Conservation (phyloP, 1,140 invertebrate genomes). For the Drosophila triauraria region DNA sequence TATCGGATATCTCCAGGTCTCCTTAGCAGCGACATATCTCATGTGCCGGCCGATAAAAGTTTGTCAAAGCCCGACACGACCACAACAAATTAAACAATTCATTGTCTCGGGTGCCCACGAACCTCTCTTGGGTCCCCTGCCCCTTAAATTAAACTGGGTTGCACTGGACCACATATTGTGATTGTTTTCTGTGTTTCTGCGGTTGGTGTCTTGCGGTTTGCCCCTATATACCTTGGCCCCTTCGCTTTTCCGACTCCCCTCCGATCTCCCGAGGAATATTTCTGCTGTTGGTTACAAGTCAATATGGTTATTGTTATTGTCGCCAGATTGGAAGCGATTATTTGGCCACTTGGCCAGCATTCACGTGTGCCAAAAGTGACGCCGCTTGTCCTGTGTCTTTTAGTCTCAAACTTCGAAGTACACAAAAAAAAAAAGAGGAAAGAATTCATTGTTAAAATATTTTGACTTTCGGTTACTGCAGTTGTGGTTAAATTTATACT, state of each 20-base stretch:
- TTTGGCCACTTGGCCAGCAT: conserved; percentile 70
- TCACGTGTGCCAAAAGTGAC: conserved; percentile 57
- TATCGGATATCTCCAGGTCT: conserved; percentile 1
- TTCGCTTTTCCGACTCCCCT: conserved; percentile 25
- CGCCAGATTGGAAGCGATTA: conserved; percentile 72
- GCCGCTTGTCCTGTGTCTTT: conserved; percentile 24
- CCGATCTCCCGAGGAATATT: conserved; percentile 51
- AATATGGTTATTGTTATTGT: conserved; percentile 79
- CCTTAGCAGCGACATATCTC: conserved; percentile 5
- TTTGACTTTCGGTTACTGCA: too few relatives aligned
- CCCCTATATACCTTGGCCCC: conserved; percentile 14
- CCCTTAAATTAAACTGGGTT: conserved; percentile 52
- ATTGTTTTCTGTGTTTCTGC: conserved; percentile 45
- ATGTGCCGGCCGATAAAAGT: conserved; percentile 30
- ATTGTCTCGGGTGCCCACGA: conserved; percentile 47
- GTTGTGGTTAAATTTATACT: too few relatives aligned
- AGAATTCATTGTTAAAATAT: too few relatives aligned
- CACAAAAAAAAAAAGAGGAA: background rate
- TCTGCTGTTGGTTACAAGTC: conserved; percentile 62
- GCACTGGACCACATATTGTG: conserved; percentile 64
- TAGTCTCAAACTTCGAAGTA: background rate
- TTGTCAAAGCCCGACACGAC: conserved; percentile 46
- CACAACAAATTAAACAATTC: conserved; percentile 71
- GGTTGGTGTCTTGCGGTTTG: conserved; percentile 42
- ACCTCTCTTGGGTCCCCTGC: conserved; percentile 7